Evolutionary conservation across 2,888 invertebrate species (phyloP), one percentile per base, ranked within the genome.

Genomic region (Brassicogethes aeneus): DNA sequence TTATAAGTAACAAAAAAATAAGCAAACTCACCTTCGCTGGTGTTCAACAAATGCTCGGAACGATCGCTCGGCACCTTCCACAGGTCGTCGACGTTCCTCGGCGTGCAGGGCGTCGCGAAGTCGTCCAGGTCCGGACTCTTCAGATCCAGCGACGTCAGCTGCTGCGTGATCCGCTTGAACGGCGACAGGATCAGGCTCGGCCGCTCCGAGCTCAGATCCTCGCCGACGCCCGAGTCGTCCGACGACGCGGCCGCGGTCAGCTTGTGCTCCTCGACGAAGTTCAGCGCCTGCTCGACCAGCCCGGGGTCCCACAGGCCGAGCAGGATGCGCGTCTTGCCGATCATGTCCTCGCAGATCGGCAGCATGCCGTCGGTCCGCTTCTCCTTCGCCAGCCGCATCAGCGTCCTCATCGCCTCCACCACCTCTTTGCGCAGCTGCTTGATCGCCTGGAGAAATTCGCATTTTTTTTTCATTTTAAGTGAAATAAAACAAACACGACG

Each of bases 301-400:
- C 80, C 80, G 0, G 88, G 85, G 61, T 92, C 89, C 86, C 92
- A 93, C 2, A 92, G 74, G 37, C 82, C 80, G 2, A 91, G 70
- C 41, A 93, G 70, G 37, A 85, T 84, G 46, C 83, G 76, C 0
- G 89, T 84, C 73, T 88, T 86, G 17, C 74, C 73, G 42, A 84
- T 77, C 82, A 85, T 84, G 54, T 83, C 82, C 54, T 84, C 83
- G 56, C 84, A 84, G 45, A 84, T 76, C 2, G 81, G 80, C 56
- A 83, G 69, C 83, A 85, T 84, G 17, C 84, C 84, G 41, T 74
- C 73, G 1, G 82, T 79, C 61, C 82, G 80, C 51, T 82, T 81
- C 1, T 82, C 80, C 56, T 85, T 84, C 10, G 89, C 79, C 34
- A 86, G 60, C 54, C 79, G 76, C 66, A 88, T 74, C 2, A 86